Evolutionary conservation across 2,888 invertebrate genomes (phyloP).

Genomic region (Bombyx huttoni): DNA sequence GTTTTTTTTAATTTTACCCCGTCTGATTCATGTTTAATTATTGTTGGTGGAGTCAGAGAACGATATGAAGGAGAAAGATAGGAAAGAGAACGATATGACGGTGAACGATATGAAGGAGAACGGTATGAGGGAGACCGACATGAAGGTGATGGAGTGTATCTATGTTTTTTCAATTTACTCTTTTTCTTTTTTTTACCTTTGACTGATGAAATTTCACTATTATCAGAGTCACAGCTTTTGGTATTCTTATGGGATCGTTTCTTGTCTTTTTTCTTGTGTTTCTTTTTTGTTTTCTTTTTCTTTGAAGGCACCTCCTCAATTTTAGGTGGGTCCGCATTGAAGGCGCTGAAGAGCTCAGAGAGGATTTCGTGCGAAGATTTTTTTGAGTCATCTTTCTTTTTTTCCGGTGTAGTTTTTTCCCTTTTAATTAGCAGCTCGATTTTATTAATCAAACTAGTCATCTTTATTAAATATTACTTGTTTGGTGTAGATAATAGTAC

Average conservation of each 20-base stretch:
- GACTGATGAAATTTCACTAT: conserved; percentile 55
- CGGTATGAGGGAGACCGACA: too few species aligned
- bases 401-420: conserved; percentile 58
- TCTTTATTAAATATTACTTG: conserved; percentile 10
- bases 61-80: too few species aligned
- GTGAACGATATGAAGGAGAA: too few species aligned
- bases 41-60: conserved; percentile 39
- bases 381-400: conserved; percentile 51
- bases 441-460: conserved; percentile 57
- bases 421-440: conserved; percentile 58
- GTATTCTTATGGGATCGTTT: conserved; percentile 57
- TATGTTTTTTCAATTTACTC: conserved; percentile 45
- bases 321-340: conserved; percentile 80
- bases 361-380: conserved; percentile 86
- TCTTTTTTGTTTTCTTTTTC: conserved; percentile 73
- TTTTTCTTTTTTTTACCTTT: conserved; percentile 75
- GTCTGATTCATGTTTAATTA: conserved; percentile 28
- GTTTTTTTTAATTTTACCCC: neutral
- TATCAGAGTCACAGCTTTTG: conserved; percentile 45
- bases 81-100: too few species aligned
- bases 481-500: too few species aligned
- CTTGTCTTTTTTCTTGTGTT: conserved; percentile 75
- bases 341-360: conserved; percentile 84
- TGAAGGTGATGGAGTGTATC: conserved; percentile 31
- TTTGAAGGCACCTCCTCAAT: conserved; percentile 49